These are phyloP conservation scores for Sebastes itinus DNA, from an alignment of 2,797 vertebrate genomes.

Conservation along the genomic window DNA sequence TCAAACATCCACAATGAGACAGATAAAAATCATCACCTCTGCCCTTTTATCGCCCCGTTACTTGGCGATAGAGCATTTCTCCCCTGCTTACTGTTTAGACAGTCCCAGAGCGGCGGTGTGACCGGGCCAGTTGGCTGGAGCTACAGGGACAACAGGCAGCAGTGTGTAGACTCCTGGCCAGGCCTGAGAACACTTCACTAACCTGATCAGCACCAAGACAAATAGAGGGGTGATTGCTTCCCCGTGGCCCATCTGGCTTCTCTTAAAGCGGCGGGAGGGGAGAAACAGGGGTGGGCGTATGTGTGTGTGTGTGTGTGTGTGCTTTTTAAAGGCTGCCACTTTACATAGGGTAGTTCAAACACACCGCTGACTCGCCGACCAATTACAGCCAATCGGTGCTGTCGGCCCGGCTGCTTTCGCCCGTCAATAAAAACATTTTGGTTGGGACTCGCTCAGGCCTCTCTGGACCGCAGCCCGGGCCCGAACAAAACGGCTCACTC, in stretches of 20 bases:
- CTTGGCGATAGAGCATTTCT: slow-evolving; percentile 32
- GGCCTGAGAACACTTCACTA: slow-evolving; percentile 82
- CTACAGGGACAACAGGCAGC: slow-evolving; percentile 62
- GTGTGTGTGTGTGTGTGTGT: slow-evolving; percentile 15
- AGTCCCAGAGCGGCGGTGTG: slow-evolving; percentile 17
- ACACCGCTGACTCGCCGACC: slow-evolving; percentile 70
- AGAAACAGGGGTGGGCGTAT: slow-evolving; percentile 54
- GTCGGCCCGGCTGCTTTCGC: slow-evolving; percentile 75
- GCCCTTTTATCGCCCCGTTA: slow-evolving; percentile 6
- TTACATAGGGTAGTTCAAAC: slow-evolving; percentile 80
- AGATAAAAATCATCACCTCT: slow-evolving; percentile 14
- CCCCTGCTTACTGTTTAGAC: slow-evolving; percentile 26
- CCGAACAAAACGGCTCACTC: slow-evolving; percentile 57
- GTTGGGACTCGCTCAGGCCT: slow-evolving; percentile 63
- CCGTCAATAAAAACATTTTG: slow-evolving; percentile 83
- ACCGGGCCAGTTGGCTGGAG: slow-evolving; percentile 47
- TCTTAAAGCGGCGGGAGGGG: slow-evolving; percentile 75
- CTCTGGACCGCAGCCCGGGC: slow-evolving; percentile 55
- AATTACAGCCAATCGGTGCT: slow-evolving; percentile 80
- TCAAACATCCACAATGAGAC: slow-evolving; percentile 7
- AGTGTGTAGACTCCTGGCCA: slow-evolving; percentile 66
- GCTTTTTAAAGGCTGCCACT: slow-evolving; percentile 78
- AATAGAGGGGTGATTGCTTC: slow-evolving; percentile 84
- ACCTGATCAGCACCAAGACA: slow-evolving; percentile 85
- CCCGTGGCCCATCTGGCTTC: slow-evolving; percentile 84